These are phyloP conservation scores for Acanthiza pusilla DNA, from an alignment of 2,797 vertebrate species.

Conservation along the genomic window DNA sequence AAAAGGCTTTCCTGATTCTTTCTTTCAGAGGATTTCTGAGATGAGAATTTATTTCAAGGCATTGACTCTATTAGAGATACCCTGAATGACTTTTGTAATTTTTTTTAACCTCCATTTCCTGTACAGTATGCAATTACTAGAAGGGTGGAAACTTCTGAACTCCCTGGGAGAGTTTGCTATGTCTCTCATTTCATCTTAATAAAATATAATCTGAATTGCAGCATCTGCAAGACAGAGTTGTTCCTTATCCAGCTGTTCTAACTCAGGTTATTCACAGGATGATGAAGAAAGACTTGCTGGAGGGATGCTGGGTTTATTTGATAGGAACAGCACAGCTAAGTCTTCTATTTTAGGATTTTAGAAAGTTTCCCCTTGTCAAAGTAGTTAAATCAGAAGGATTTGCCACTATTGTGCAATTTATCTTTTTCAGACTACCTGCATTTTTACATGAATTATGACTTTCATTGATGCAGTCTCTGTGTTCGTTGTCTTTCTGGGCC, in stretches of 20 bases:
- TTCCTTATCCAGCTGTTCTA: slow-evolving; percentile 68
- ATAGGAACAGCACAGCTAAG: background rate
- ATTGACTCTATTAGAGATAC: slow-evolving; percentile 58
- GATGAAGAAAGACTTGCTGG: slow-evolving; percentile 28
- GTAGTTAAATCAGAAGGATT: background rate
- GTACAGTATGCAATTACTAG: slow-evolving; percentile 69
- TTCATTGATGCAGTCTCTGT: background rate
- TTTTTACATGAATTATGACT: background rate
- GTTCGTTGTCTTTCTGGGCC: background rate
- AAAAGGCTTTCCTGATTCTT: slow-evolving; percentile 26
- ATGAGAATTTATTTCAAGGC: slow-evolving; percentile 60
- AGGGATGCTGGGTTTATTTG: background rate
- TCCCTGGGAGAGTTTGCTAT: slow-evolving; percentile 66
- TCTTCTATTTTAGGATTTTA: background rate
- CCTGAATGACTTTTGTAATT: slow-evolving; percentile 62
- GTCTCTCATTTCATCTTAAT: slow-evolving; percentile 68
- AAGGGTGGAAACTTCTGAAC: slow-evolving; percentile 75
- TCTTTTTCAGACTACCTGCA: background rate
- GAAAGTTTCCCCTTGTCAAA: background rate
- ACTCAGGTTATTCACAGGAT: slow-evolving; percentile 53
- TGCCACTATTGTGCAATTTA: background rate
- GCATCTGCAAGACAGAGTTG: slow-evolving; percentile 60
- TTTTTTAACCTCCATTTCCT: slow-evolving; percentile 72
- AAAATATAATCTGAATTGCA: slow-evolving; percentile 67
- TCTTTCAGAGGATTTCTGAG: slow-evolving; percentile 40